Base-by-base conservation (phyloP, 35 echinoderm and acorn worm genomes). In the Lytechinus pictus region DNA sequence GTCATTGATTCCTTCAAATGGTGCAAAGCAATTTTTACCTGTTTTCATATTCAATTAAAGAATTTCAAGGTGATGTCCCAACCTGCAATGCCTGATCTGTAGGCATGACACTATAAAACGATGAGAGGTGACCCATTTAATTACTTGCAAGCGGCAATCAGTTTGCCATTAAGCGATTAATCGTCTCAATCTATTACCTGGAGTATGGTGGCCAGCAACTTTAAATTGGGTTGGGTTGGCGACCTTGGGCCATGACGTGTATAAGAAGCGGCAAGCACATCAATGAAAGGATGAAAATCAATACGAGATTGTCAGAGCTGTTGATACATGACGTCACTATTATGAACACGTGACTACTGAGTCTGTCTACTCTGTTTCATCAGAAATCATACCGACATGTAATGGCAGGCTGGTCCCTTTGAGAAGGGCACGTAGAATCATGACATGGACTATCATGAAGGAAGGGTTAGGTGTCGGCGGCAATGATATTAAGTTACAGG, bases 241-340 rank as follows among this genome's bases (percentile, higher is more conserved):
- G 21, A 24, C 66, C 66, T 79, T 79, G 66, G 66, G 19, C 4
- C n/a, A 16, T 79, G 66, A 79, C 66, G 66, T 24, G 66, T 79
- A 79, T 79, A 79, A 79, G 66, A n/a, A 79, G 66, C 66, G 66
- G 66, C 66, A 79, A 24, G 66, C 21, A 24, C 66, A 24, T 24
- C 66, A 24, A 16, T 10, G 56, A 71, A 24, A 7, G 66, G 66
- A n/a, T 6, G 66, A 79, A 79, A 79, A 79, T 79, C 66, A 79
- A 79, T 79, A 79, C 66, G 66, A 79, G 66, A 79, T 79, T 24
- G 21, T 19, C 16, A 5, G 66, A 79, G 66, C 66, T 79, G 66
- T 79, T 79, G 66, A 79, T 79, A 79, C 66, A 79, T 79, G 66
- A 79, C 66, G 66, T 79, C 66, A 79, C 66, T 7, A 79, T 79